A percentile compares a stretch with the other conserved stretches of the same genome.
phyloP scores from a whole-genome alignment of 2,888 invertebrate species.

The Dyspetes luteomarginatus region DNA sequence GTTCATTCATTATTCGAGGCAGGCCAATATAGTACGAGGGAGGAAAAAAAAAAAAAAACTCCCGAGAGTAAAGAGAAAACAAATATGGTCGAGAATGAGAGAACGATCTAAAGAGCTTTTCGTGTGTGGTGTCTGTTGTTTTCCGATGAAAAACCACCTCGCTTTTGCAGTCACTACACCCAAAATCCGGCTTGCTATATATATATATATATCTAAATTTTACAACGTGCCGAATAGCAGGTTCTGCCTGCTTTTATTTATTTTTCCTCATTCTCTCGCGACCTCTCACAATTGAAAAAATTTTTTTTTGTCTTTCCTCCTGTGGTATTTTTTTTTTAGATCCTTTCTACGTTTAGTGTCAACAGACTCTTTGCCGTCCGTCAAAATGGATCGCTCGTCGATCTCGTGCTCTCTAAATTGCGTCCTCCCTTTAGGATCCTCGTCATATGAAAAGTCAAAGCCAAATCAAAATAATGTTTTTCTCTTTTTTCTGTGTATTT shows the following conservation, averaged over 20 bases:
- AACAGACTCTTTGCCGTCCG: constrained; percentile 14
- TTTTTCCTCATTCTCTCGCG: neutral
- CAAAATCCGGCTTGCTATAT: constrained; percentile 1
- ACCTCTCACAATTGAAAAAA: neutral
- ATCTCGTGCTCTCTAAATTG: too few relatives aligned
- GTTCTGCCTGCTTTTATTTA: neutral
- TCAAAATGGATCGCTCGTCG: neutral
- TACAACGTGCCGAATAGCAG: constrained; percentile 27
- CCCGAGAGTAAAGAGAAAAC: neutral
- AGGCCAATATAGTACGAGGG: neutral
- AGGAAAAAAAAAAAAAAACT: constrained; percentile 23
- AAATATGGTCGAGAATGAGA: neutral
- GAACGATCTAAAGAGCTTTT: neutral
- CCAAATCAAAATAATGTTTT: too few relatives aligned
- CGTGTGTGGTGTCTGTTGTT: neutral
- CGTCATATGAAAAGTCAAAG: too few relatives aligned
- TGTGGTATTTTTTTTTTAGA: neutral
- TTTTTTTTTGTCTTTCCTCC: neutral
- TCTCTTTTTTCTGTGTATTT: neutral
- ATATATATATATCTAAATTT: constrained; percentile 9
- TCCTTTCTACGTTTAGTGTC: constrained; percentile 6
- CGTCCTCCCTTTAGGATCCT: too few relatives aligned
- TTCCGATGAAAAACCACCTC: constrained; percentile 1
- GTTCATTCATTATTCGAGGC: constrained; percentile 38
- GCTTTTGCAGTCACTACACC: constrained; percentile 17